Evolutionary conservation across 2,797 vertebrate genomes (phyloP), one percentile per base, ranked within the genome.

Genomic region (Anguilla pacifica): DNA sequence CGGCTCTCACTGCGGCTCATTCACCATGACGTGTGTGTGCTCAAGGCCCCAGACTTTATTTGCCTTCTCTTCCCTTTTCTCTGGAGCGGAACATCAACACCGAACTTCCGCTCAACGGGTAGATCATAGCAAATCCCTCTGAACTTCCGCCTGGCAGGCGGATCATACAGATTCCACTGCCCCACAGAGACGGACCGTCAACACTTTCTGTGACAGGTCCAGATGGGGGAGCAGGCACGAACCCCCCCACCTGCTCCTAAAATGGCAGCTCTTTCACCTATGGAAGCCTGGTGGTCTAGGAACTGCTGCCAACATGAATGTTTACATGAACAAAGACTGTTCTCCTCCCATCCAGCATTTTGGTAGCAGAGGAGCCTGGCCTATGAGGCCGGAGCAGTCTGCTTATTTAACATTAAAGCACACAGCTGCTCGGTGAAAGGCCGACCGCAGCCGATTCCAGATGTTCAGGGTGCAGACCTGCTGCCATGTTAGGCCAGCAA

Each of bases 171-270:
- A 90, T 85, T 92, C 94, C 85, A 93, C 0, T 88, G 92, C 85
- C 94, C 93, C 88, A 84, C 92, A 83, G 91, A 89, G 91, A 92
- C 90, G 0, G 61, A 86, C 92, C 86, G 91, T 22, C 91, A 89
- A 87, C 87, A 93, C 93, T 93, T 93, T 93, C 92, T 89, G 94
- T 93, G 95, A 95, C 94, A 87, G 84, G 61, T 91, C 93, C 95
- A 96, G 95, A 96, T 96, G 95, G 94, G 91, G 81, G 89, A 91
- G 91, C 88, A 93, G 89, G 90, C 85, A 88, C 92, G 46, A 39
- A 31, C 91, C 91, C 91, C 1, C 93, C 93, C 89, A 89, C 89
- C 92, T 31, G 72, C 84, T 81, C 72, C 31, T n/a, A 91, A 83
- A 88, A 70, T 90, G 88, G 89, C 88, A 84, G 89, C 77, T 87